These are phyloP conservation scores for Agrilus mali DNA, from an alignment of 2,888 invertebrate genomes.

Conservation along the genomic window DNA sequence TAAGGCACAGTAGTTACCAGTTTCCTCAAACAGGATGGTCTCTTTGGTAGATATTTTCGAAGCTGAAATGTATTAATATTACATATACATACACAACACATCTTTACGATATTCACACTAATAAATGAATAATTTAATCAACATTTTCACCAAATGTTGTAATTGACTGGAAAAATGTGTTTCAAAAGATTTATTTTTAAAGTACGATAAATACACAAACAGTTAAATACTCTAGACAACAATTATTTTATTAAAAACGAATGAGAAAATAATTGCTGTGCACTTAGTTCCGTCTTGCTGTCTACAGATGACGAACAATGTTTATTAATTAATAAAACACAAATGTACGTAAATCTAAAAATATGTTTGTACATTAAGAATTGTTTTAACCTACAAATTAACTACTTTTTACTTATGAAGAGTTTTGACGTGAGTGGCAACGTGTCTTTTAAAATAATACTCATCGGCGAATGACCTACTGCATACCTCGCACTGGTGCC, in stretches of 20 bases:
- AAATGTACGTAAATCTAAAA: constrained; percentile 2
- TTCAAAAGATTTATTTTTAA: no score
- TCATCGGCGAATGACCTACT: constrained; percentile 32
- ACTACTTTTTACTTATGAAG: neutral
- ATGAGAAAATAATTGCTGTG: neutral
- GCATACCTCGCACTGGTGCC: constrained; percentile 31
- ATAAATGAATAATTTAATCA: no score
- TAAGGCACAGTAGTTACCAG: no score
- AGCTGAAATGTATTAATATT: no score
- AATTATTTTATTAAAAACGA: neutral
- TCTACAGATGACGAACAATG: neutral
- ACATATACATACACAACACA: no score
- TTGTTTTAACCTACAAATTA: neutral
- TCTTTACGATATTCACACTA: no score
- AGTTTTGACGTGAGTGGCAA: constrained; percentile 27
- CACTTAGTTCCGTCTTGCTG: no score
- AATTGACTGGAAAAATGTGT: no score
- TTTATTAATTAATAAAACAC: neutral
- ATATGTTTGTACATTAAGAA: constrained; percentile 2
- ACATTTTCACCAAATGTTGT: no score
- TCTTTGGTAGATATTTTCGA: no score
- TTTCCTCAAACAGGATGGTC: no score
- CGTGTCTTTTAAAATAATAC: constrained; percentile 32
- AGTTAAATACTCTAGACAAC: neutral
- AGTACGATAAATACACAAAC: no score